Base-by-base conservation (phyloP, 2,797 vertebrate genomes). In the Peromyscus eremicus region DNA sequence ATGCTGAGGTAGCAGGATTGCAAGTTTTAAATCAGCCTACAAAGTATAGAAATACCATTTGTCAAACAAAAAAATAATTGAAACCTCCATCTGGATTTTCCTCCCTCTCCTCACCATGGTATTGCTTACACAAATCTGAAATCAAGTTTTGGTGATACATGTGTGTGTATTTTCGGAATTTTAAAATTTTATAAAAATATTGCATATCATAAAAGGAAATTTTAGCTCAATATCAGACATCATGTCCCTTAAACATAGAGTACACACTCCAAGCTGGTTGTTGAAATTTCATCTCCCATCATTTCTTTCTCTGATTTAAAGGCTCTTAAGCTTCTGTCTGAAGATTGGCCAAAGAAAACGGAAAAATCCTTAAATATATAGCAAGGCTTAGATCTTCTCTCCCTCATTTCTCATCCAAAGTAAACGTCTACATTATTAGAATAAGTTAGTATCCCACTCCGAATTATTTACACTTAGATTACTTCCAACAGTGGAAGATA, bases 381-480 rank as follows among this genome's bases (percentile, higher is more conserved):
- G 16, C 34, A 92, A 25, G 16, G 14, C 11, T 92, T 91, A 23
- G 5, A 68, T 90, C 93, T 13, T 7, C 80, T 55, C 9, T 9
- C 13, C 5, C 40, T 70, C 32, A 40, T 46, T 29, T 43, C 16
- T 64, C 5, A 92, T 52, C 40, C 13, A 96, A 94, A 94, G 29
- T 77, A 96, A 93, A 94, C 9, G 14, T 94, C 49, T 91, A 29
- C 21, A 66, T 91, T 97, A 73, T 79, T 77, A 73, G 27, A 94
- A 70, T 71, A 75, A 80, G 9, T 97, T 89, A 87, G 75, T 37
- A 77, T 86, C 75, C 25, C 52, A 87, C n/a, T 89, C 66, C 32
- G 29, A 97, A 82, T 90, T 97, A 92, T 89, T 96, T 96, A 96
- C 34, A 95, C 89, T 97, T 94, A 82, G 43, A 91, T 92, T 94